Base-by-base conservation (phyloP, 2,888 invertebrate species). In the Labia minor region DNA sequence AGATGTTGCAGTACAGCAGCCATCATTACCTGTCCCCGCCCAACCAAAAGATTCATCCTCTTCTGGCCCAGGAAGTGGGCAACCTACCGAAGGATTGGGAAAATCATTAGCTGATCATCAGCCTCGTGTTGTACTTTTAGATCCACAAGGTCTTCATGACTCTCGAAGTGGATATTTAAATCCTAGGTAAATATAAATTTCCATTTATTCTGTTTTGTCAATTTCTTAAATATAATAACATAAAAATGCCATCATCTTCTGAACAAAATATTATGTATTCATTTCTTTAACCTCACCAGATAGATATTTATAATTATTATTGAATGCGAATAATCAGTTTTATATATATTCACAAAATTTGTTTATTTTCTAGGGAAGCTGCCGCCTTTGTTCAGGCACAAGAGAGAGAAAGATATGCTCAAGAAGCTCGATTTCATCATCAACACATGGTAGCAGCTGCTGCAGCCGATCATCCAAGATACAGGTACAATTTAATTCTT, bases 1-100 rank as follows among this genome's bases (percentile, higher is more conserved):
- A 8, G 92, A 95, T 76, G 91, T 92, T 14, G 94, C 94, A n/a
- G 91, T 90, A 1, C 90, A 92, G 72, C 94, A 94, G 74, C 91
- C 92, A 0, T 90, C 90, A 75, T 77, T 94, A 73, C 92, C 92
- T 0, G 92, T 93, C 66, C 93, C 92, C 0, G 49, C 49, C 14
- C 49, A 49, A 49, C 77, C 77, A 62, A 69, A 69, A 21, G 68
- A 68, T 72, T 75, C 77, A 72, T 68, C 77, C 81, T 1, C 71
- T 73, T 66, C 61, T 18, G 18, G 63, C 63, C 67, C 61, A 70
- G 69, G 21, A 71, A 71, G 37, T 70, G 71, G 66, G 66, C 70
- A 62, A 16, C 61, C 62, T 62, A 67, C 67, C 70, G 84, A 83
- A 75, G 85, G 83, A 66, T 78, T 81, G 69, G 84, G 76, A 70